Base-by-base conservation (phyloP, 2,113 vertebrate genomes). In the Periophthalmodon schlosseri region DNA sequence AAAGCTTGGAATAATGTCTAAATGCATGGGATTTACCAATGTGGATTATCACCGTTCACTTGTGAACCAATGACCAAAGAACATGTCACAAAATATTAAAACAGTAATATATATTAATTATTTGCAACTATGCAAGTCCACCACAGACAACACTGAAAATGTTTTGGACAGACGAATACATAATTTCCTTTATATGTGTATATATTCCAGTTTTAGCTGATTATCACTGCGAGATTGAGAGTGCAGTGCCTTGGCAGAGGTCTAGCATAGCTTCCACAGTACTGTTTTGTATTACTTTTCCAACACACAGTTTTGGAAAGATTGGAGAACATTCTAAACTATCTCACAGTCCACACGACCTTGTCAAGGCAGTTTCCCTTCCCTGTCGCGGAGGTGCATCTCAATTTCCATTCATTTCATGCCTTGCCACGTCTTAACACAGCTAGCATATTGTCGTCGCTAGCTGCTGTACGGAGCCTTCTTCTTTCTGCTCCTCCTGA, bases 1-100 rank as follows among this genome's bases (percentile, higher is more conserved):
- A 90, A 91, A 86, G 86, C 76, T 84, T 82, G 83, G 82, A 91
- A 91, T 93, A 89, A 92, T 93, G 88, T 91, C 91, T 91, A 93
- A 93, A 93, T 58, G 82, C 80, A 75, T 58, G 75, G 85, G 90
- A 93, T 91, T 93, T 93, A 85, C 69, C 63, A 85, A 61, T 61
- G 83, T 21, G 80, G 91, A 93, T 93, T 91, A 91, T 89, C 90
- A 87, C 70, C 76, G 68, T 86, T 85, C 75, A 87, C 84, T 84
- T 79, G 76, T 85, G 90, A 90, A 73, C 67, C 72, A 60, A 65
- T 71, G 72, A 77, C 76, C 88, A 89, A 79, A 82, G 82, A 87
- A 85, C 87, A 86, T 84, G 85, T 79, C 72, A 76, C 80, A 78
- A 78, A 69, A 65, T 7, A 44, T 44, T 76, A 57, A 65, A 69